A percentile compares a stretch with the other conserved stretches of the same genome.
phyloP scores from a whole-genome alignment of 2,888 invertebrate genomes.

The Iselma pallidipennis region DNA sequence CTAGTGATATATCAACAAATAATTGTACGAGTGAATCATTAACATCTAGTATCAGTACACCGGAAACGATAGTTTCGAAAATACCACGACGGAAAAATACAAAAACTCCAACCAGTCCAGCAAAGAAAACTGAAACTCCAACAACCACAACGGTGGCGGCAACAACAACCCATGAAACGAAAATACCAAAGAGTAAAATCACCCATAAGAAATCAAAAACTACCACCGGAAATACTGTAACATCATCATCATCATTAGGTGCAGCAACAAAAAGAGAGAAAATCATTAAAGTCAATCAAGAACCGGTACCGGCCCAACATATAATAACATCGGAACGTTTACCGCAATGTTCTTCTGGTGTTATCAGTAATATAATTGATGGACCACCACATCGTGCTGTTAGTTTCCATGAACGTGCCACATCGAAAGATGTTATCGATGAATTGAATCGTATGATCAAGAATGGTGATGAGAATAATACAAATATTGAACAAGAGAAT shows the following conservation, averaged over 20 bases:
- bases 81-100: conserved; percentile 55
- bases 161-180: conserved; percentile 46
- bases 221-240: conserved; percentile 44
- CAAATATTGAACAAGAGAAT: conserved; percentile 21
- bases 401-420: conserved; percentile 74
- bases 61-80: conserved; percentile 70
- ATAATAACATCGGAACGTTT: conserved; percentile 52
- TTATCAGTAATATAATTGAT: conserved; percentile 53
- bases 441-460: conserved; percentile 70
- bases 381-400: conserved; percentile 63
- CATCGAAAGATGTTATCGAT: conserved; percentile 77
- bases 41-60: conserved; percentile 70
- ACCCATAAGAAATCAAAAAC: conserved; percentile 58
- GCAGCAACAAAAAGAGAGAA: conserved; percentile 40
- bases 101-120: conserved; percentile 49
- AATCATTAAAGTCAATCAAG: conserved; percentile 39
- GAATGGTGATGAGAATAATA: conserved; percentile 58
- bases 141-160: too few relatives aligned
- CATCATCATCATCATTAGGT: too few relatives aligned
- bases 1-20: conserved; percentile 45
- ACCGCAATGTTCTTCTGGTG: conserved; percentile 49
- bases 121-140: conserved; percentile 50
- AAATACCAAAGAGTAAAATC: conserved; percentile 62
- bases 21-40: conserved; percentile 68
- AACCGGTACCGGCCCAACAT: conserved; percentile 40